These are phyloP conservation scores for Echinarachnius parma DNA, from an alignment of 53 echinoderm and acorn worm species.

Conservation along the genomic window DNA sequence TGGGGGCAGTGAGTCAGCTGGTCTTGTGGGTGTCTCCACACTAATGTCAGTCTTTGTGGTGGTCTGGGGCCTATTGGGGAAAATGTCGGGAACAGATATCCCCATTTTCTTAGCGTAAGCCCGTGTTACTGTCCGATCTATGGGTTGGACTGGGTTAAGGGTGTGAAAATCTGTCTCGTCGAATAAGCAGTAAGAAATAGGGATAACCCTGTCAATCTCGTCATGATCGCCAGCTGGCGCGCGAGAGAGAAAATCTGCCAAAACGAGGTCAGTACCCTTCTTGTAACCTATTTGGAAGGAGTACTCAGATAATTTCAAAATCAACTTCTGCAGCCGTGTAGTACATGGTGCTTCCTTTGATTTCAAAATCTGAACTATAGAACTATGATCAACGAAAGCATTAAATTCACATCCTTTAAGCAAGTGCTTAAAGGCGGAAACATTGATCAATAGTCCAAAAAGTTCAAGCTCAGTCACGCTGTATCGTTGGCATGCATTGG, in stretches of 20 bases:
- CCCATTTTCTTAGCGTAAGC: constrained; percentile 22
- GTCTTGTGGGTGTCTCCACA: not conserved
- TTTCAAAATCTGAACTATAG: constrained; percentile 43
- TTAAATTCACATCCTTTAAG: constrained; percentile 14
- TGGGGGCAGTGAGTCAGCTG: too few species aligned
- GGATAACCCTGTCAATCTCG: not conserved
- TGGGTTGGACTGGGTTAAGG: not conserved
- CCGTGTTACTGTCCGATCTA: not conserved
- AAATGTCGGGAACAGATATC: not conserved
- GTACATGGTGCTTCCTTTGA: constrained; percentile 49
- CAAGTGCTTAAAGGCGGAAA: constrained; percentile 34
- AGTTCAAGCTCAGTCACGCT: constrained; percentile 46
- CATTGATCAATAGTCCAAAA: constrained; percentile 31
- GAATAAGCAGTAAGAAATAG: not conserved
- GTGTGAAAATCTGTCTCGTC: constrained; percentile 3
- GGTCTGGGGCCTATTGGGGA: not conserved
- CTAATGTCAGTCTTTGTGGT: too few species aligned
- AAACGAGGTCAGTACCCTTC: constrained; percentile 50
- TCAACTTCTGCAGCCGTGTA: constrained; percentile 30
- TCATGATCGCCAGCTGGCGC: not conserved
- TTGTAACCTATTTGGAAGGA: constrained; percentile 49
- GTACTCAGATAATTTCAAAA: constrained; percentile 45
- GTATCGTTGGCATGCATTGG: constrained; percentile 22
- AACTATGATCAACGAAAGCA: constrained; percentile 42
- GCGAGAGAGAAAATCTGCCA: constrained; percentile 53